A percentile compares a stretch with the other conserved stretches of the same genome.
Evolutionary conservation across 2,113 vertebrate species (phyloP).

Genomic region (Lamprologus sp.): DNA sequence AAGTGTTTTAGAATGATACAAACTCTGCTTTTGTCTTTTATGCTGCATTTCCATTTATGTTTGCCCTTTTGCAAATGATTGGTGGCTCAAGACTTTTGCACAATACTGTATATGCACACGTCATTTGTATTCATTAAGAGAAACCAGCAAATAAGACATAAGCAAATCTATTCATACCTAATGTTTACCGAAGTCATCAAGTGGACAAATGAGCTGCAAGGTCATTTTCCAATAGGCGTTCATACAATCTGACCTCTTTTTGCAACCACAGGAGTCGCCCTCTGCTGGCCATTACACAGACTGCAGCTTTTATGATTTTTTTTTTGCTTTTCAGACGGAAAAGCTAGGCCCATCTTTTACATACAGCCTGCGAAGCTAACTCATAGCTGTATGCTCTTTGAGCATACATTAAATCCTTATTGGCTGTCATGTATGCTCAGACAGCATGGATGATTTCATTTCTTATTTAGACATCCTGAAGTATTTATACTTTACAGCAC

Average conservation of each 20-base stretch:
- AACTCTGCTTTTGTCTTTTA: background rate
- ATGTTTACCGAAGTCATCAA: background rate
- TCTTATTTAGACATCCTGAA: background rate
- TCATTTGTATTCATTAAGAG: background rate
- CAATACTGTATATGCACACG: background rate
- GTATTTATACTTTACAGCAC: background rate
- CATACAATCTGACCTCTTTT: background rate
- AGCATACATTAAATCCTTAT: background rate
- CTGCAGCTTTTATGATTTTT: background rate
- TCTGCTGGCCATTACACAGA: background rate
- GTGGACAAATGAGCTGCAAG: background rate
- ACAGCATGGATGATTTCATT: background rate
- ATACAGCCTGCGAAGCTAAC: background rate
- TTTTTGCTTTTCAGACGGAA: background rate
- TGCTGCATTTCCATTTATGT: background rate
- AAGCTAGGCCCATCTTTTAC: background rate
- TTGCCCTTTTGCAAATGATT: background rate
- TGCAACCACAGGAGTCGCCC: background rate
- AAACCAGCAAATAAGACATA: background rate
- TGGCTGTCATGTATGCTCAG: background rate
- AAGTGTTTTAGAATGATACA: background rate
- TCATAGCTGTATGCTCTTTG: background rate
- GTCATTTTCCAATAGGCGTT: background rate
- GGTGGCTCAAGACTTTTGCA: background rate
- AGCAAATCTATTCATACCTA: background rate